Evolutionary conservation across 1,140 invertebrate genomes (phyloP).

Genomic region (Orchesella cincta): DNA sequence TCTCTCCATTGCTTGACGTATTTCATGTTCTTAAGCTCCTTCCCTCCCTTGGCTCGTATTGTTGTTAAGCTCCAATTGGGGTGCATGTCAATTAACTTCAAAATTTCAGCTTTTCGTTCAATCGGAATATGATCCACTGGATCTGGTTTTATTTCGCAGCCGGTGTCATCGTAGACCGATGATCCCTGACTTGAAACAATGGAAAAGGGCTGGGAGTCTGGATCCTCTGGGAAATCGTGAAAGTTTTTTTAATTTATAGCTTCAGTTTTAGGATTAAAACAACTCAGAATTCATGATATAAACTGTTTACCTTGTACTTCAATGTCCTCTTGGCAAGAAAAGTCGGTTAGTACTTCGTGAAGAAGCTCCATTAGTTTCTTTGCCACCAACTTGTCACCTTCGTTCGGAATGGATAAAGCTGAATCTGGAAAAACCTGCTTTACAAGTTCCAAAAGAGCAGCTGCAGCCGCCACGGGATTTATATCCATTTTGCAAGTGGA

Average conservation of each 20-base stretch:
- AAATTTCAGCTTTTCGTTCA: slow-evolving; percentile 26
- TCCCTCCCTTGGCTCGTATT: not conserved
- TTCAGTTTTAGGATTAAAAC: not conserved
- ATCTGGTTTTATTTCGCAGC: not conserved
- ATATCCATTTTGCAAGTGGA: not conserved
- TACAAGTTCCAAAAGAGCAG: not conserved
- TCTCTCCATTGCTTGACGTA: slow-evolving; percentile 16
- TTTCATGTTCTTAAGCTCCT: not conserved
- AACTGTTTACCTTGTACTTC: not conserved
- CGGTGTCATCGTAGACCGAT: not conserved
- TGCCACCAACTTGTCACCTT: not conserved
- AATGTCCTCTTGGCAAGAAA: not conserved
- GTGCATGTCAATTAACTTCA: slow-evolving; percentile 5
- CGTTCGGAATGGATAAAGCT: not conserved
- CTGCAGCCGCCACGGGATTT: not conserved
- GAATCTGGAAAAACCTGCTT: not conserved
- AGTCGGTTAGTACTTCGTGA: not conserved
- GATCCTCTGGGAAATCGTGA: not conserved
- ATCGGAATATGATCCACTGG: not conserved
- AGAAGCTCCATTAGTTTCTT: not conserved
- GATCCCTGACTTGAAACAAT: too few species aligned
- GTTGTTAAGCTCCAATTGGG: slow-evolving; percentile 23
- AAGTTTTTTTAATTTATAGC: not conserved
- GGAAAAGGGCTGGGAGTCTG: not conserved
- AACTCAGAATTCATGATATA: not conserved